Base-by-base conservation (phyloP, 2,797 vertebrate genomes). In the Falco berigora region DNA sequence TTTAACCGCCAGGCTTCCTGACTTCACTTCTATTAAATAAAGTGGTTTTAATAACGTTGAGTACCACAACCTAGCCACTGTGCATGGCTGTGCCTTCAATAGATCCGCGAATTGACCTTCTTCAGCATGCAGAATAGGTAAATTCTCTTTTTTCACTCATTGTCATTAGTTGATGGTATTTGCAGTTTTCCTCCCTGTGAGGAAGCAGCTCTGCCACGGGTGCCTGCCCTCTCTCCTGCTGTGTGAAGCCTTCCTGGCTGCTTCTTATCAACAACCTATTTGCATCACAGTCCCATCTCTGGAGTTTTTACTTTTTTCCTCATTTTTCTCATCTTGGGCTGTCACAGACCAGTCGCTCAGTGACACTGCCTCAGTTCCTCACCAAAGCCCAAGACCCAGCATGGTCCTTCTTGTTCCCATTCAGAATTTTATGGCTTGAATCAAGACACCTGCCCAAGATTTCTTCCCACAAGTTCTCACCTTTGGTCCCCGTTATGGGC, bases 241-340 rank as follows among this genome's bases (percentile, higher is more conserved):
- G 6, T 42, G 0, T 10, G 49, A 52, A 67, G 38, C 55, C 28
- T 24, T 34, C 69, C 62, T 4, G 2, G 8, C 32, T 1, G 0
- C 71, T 53, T 47, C 49, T 32, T 17, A 27, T 6, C 71, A 16
- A 4, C 15, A 4, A 42, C 55, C 30, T 13, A 2, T 22, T 55
- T 11, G 30, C 34, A 8, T 82, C 23, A 22, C 50, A 36, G 34
- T 11, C 30, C 30, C n/a, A 25, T 9, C 49, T 63, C 25, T 23
- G 34, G 21, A 49, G 5, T 38, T 81, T 40, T 66, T 18, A 8
- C 5, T 21, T 34, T 74, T 74, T 62, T 32, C 47, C 42, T 49
- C 21, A 15, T 40, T 71, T 47, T 28, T 34, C 66, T 47, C 56
- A 42, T 23, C 49, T 62, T 6, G 0, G 28, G 24, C 47, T 22